Base-by-base conservation (phyloP, 2,888 invertebrate species). In the Mesochorus sp. region DNA sequence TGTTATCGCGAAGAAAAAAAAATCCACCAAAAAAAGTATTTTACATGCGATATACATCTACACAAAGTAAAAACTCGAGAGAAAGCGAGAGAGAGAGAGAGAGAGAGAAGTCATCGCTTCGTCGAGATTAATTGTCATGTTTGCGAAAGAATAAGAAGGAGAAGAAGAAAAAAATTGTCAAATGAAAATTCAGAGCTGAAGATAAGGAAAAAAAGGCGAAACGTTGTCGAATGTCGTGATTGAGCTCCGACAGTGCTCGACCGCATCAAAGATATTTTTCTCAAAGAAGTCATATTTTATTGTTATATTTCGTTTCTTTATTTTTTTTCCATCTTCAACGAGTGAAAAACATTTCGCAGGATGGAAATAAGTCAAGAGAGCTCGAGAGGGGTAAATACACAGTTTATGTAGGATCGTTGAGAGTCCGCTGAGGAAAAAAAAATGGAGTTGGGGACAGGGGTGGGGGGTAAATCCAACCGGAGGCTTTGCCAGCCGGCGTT, bases 401-500 rank as follows among this genome's bases (percentile, higher is more conserved):
- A n/a, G 44, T 53, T 66, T 66, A 64, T 17, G 26, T 34, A 44
- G 31, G 17, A 31, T 55, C 17, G 44, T 28, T 24, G 37, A 53
- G 53, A 47, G 59, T 34, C 10, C 6, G 14, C 12, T 2, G 17
- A 47, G 17, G 34, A 21, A 37, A 21, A 17, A n/a, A n/a, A n/a
- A n/a, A n/a, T n/a, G 51, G 49, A 49, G 77, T 76, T 66, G 64
- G 76, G 5, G 26, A 28, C 55, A 3, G 47, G 28, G 51, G 39
- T 31, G 55, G 57, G 72, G 39, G 79, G 78, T 81, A 83, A 83
- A 83, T 83, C 76, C 80, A 84, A 82, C 80, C 83, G 51, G 49
- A 64, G 77, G 57, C 77, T 31, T 61, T 17, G 31, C 61, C 75
- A 64, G 72, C 24, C 51, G 83, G 85, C 87, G 85, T 88, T 89